Percentiles rank a stretch among this genome's conserved stretches.
Evolutionary conservation across 2,113 vertebrate species (phyloP).

Genomic region (Osmerus eperlanus): DNA sequence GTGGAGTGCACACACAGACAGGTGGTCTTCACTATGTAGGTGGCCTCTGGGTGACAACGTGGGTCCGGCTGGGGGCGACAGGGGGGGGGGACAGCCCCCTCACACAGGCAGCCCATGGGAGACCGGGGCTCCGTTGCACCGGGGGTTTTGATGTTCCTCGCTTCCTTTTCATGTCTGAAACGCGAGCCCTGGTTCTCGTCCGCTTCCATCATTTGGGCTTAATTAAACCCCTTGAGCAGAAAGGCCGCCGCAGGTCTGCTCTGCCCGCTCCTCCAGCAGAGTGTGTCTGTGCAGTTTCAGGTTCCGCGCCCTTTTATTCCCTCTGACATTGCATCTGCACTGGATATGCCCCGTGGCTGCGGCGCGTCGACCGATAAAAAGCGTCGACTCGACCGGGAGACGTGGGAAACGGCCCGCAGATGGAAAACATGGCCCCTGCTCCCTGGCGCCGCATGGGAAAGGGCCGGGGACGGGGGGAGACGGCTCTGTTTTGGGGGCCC

Average conservation of each 20-base stretch:
- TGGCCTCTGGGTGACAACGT: conserved; percentile 46
- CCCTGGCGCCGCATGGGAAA: background rate
- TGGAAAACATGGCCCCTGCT: conserved; percentile 28
- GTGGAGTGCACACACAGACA: conserved; percentile 48
- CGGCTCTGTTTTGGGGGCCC: too few species aligned
- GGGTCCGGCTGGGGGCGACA: conserved; percentile 24
- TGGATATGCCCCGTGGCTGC: conserved; percentile 1
- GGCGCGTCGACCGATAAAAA: conserved; percentile 15
- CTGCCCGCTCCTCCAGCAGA: conserved; percentile 8
- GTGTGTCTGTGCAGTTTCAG: conserved; percentile 45
- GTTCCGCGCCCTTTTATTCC: conserved; percentile 40
- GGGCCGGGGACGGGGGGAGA: background rate
- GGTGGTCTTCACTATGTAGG: conserved; percentile 51
- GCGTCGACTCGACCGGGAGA: background rate
- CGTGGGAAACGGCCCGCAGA: conserved; percentile 19
- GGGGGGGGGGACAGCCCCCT: conserved; percentile 24
- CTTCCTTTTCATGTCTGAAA: conserved; percentile 38
- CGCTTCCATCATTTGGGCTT: conserved; percentile 39
- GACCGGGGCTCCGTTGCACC: conserved; percentile 12
- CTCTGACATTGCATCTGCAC: conserved; percentile 37
- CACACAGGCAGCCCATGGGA: conserved; percentile 1
- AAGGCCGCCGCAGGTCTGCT: background rate
- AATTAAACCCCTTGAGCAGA: conserved; percentile 40
- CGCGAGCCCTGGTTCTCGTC: conserved; percentile 22
- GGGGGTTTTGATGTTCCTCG: background rate